These are phyloP conservation scores for Alligator mississippiensis DNA, from an alignment of 2,113 vertebrate genomes.

Conservation along the genomic window DNA sequence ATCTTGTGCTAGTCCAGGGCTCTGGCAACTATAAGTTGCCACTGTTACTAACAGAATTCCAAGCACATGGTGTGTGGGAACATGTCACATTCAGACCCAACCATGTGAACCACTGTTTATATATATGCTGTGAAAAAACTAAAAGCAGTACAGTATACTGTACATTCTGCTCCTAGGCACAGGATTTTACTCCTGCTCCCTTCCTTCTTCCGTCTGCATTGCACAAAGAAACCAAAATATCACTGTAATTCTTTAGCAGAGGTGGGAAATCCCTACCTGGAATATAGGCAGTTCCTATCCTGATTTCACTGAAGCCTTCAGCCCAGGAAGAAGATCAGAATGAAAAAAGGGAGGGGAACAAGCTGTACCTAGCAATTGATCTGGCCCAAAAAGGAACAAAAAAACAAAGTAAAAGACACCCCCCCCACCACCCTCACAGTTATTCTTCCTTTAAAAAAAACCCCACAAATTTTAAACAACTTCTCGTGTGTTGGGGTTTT, in stretches of 20 bases:
- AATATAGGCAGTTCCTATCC: neutral
- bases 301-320: neutral
- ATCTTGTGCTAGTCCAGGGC: neutral
- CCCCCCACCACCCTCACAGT: fast-evolving
- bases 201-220: neutral
- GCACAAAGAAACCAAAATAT: neutral
- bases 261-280: neutral
- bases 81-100: neutral
- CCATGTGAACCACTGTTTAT: neutral
- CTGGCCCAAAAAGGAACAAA: neutral
- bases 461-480: neutral
- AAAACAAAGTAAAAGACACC: neutral
- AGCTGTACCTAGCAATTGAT: neutral
- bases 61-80: neutral
- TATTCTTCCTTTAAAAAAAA: neutral
- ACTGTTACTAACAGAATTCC: neutral
- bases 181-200: neutral
- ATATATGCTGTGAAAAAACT: neutral
- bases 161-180: neutral
- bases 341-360: neutral
- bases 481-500: neutral
- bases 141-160: neutral
- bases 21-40: neutral
- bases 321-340: neutral
- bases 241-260: neutral